Evolutionary conservation across 2,113 vertebrate genomes (phyloP).

Genomic region (Meles meles): DNA sequence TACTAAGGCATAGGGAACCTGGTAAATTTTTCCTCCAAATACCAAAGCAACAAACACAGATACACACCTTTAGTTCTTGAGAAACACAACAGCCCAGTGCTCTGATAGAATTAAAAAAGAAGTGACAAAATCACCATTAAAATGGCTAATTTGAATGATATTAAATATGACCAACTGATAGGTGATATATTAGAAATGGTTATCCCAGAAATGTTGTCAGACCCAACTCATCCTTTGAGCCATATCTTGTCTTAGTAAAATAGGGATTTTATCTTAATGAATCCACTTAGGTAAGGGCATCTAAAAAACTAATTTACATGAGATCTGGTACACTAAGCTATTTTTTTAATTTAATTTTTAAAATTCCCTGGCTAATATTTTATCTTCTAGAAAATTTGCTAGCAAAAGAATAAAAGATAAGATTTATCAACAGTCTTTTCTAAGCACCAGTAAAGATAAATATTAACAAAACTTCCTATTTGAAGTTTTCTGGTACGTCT

Average conservation of each 20-base stretch:
- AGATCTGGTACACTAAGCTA: neutral
- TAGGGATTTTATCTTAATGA: neutral
- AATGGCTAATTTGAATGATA: conserved; percentile 59
- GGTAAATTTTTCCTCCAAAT: neutral
- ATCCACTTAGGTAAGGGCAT: neutral
- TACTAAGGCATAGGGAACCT: conserved; percentile 19
- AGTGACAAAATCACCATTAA: conserved; percentile 65
- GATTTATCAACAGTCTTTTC: neutral
- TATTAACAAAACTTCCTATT: neutral
- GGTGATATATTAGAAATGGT: conserved; percentile 47
- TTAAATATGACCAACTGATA: conserved; percentile 62
- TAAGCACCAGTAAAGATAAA: neutral
- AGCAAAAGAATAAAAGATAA: neutral
- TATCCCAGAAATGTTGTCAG: conserved; percentile 43
- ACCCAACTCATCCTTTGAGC: conserved; percentile 18
- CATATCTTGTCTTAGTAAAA: neutral
- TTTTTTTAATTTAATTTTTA: neutral
- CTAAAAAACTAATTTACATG: neutral
- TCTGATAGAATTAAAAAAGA: conserved; percentile 66
- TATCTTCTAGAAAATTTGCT: neutral
- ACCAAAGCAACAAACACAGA: neutral
- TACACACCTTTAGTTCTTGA: neutral
- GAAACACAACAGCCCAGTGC: conserved; percentile 50
- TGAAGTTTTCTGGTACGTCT: neutral
- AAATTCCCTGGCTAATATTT: neutral